Base-by-base conservation (phyloP, 2,797 vertebrate species). In the Mus caroli region DNA sequence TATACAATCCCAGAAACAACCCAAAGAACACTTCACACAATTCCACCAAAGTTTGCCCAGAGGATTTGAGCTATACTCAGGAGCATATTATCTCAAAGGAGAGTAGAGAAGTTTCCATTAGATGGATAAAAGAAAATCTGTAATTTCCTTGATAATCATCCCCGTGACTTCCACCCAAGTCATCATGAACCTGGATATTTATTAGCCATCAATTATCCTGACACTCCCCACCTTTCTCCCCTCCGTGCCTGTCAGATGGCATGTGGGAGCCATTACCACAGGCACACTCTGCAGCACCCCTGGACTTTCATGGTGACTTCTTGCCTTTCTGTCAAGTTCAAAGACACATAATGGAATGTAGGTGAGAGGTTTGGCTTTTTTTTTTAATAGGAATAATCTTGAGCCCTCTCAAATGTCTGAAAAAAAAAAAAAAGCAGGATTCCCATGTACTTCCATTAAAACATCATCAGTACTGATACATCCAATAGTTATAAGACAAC, bases 191-290 rank as follows among this genome's bases (percentile, higher is more conserved):
- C 31, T 89, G 54, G 86, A 83, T 58, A 56, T 50, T 43, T 71
- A 34, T 83, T 92, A 83, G 40, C 77, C 88, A 93, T 93, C 90
- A 75, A 83, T 96, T 95, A 96, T 92, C 77, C 43, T 87, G 46
- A 12, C 24, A 84, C 58, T 92, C 94, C 88, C 87, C 88, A 60
- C 82, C 78, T 94, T 88, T 88, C 69, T 86, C 26, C 58, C 46
- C 86, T 37, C 26, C 0, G 9, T 54, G 26, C 40, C 31, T 88
- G 67, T 90, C n/a, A 64, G 82, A 90, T 54, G 71, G n/a, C 84
- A 93, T 40, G 43, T 96, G 94, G 67, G 84, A 82, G 67, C 90
- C 84, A 54, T 93, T 76, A 92, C 60, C 28, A 3, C 0, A 8
- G 22, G 52, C 34, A 0, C 4, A 52, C 46, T 17, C 6, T 24